Evolutionary conservation across 2,888 invertebrate genomes (phyloP), one percentile per base, ranked within the genome.

Genomic region (Sisyra terminalis): DNA sequence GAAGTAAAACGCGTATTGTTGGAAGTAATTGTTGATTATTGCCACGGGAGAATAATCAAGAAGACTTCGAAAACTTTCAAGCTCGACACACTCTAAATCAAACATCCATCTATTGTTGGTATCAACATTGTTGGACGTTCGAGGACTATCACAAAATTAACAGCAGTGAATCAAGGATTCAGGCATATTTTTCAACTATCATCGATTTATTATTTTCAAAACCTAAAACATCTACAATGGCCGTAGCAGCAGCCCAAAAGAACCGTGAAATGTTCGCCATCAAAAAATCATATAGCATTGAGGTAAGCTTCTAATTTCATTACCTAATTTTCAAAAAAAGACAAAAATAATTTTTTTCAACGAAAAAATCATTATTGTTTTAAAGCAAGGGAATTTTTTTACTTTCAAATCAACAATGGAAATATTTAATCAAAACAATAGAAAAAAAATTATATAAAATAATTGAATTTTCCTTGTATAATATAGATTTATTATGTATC

Each of bases 211-310:
- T 11, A 18, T 42, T 35, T 24, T 32, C 14, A 15, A 15, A 14
- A 10, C 6, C 29, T 3, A 40, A 10, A 15, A 7, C 2, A 29
- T 69, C 66, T 57, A 50, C 48, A 51, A 75, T 71, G 70, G 87
- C 87, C 67, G 86, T 87, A 58, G 85, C 87, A 61, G 85, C 87
- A 63, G 87, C 87, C 51, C 87, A 88, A 70, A 88, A 88, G 71
- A 90, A 87, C 70, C 81, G 90, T 64, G 89, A 90, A 68, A 84
- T 89, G 82, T 90, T 90, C 75, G 89, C 90, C 64, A 90, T 90
- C 71, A 90, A 90, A 72, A 92, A 92, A 65, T 89, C 89, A 51
- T 92, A 92, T 77, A 90, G 89, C 72, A 88, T 92, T 65, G 92
- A 92, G 86, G 92, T 90, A 70, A 80, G 84, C 68, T 8, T 32